phyloP scores from a whole-genome alignment of 2,797 vertebrate genomes.

The Poecile montanus region DNA sequence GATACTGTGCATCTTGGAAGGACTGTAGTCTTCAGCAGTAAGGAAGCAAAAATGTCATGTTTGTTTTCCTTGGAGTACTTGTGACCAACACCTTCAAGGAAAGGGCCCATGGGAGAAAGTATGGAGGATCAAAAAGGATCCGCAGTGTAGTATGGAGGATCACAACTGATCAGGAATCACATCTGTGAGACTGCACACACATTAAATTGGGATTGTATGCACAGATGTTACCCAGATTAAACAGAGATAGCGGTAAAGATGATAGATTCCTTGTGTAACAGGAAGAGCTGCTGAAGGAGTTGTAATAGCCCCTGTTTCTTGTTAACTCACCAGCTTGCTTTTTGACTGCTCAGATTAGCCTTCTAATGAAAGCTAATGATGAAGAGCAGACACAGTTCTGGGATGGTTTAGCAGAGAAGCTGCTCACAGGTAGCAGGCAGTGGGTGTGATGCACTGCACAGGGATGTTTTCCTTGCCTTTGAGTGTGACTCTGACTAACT shows the following conservation, averaged over 20 bases:
- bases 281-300: neutral
- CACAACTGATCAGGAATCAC: neutral
- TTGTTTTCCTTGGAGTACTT: neutral
- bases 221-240: neutral
- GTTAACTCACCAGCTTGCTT: neutral
- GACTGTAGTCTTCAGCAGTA: neutral
- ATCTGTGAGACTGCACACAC: neutral
- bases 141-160: neutral
- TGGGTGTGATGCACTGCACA: neutral
- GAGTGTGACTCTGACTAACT: neutral
- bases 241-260: neutral
- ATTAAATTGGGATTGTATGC: fast-evolving
- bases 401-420: neutral
- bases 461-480: neutral
- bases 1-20: neutral
- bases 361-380: neutral
- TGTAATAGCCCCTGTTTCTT: neutral
- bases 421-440: neutral
- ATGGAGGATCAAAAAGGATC: neutral
- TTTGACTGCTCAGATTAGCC: neutral
- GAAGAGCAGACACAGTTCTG: neutral
- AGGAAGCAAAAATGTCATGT: neutral
- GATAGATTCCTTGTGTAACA: neutral
- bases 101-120: neutral
- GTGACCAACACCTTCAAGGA: neutral